phyloP scores from a whole-genome alignment of 2,113 vertebrate genomes.

The Antechinus flavipes region DNA sequence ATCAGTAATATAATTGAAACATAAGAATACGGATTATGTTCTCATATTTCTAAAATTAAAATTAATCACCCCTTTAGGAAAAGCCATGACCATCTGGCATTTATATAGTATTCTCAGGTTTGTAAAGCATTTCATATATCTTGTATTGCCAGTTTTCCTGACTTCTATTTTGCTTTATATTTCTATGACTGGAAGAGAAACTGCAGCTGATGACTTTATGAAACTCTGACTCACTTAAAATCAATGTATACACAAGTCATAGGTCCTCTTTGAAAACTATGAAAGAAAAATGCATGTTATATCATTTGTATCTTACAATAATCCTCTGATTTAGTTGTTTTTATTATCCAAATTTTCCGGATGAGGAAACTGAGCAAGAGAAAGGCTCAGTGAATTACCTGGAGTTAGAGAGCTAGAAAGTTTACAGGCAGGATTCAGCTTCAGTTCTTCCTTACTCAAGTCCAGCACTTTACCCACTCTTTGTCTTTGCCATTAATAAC shows the following conservation, averaged over 20 bases:
- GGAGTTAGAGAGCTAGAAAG: background rate
- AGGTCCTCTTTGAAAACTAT: background rate
- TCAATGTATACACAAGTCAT: background rate
- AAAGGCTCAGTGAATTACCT: background rate
- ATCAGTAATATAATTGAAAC: background rate
- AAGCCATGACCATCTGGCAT: background rate
- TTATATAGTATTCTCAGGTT: background rate
- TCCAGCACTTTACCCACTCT: background rate
- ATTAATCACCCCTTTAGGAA: background rate
- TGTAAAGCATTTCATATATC: background rate
- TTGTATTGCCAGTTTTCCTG: background rate
- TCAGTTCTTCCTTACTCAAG: background rate
- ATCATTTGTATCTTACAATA: background rate
- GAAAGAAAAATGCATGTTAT: background rate
- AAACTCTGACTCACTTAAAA: background rate
- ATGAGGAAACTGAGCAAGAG: background rate
- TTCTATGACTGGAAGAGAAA: background rate
- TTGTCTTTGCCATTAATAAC: background rate
- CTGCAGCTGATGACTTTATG: background rate
- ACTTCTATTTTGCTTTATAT: no score
- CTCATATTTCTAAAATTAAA: background rate
- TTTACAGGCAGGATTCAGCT: background rate
- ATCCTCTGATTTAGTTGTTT: background rate
- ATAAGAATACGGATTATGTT: background rate
- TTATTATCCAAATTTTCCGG: background rate